Conservation (phyloP, 2,888 invertebrate species). For the Synergus gifuensis region DNA sequence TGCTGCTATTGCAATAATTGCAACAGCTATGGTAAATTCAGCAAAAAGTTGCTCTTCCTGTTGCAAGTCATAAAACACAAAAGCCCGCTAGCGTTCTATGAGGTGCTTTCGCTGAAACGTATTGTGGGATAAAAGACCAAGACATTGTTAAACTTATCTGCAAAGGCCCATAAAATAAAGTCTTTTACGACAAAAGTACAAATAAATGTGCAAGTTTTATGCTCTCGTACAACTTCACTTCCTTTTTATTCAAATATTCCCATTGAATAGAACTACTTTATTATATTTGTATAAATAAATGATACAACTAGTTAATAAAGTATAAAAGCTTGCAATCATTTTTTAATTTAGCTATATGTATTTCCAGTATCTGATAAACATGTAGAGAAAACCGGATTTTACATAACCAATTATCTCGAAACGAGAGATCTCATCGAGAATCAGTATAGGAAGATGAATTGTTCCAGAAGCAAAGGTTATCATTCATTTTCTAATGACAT, state of each 20-base stretch:
- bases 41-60: not conserved
- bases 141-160: not conserved
- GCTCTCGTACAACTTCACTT: not conserved
- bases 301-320: no score
- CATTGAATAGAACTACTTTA: not conserved
- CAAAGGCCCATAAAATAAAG: not conserved
- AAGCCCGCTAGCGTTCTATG: not conserved
- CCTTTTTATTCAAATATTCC: not conserved
- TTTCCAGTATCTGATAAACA: not conserved
- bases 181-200: not conserved
- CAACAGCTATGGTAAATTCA: slow-evolving; percentile 4
- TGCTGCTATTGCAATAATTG: slow-evolving; percentile 10
- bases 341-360: not conserved
- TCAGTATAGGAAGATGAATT: slow-evolving; percentile 5
- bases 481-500: slow-evolving; percentile 1
- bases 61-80: slow-evolving; percentile 1
- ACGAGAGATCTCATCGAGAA: not conserved
- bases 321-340: no score
- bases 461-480: not conserved
- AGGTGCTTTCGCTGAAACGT: slow-evolving; percentile 1
- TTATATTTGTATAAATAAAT: not conserved
- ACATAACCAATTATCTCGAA: slow-evolving; percentile 19
- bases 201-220: not conserved
- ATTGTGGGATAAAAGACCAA: not conserved
- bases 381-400: slow-evolving; percentile 1